Evolutionary conservation across 2,113 vertebrate genomes (phyloP), one percentile per base, ranked within the genome.

Genomic region (Myodes glareolus): DNA sequence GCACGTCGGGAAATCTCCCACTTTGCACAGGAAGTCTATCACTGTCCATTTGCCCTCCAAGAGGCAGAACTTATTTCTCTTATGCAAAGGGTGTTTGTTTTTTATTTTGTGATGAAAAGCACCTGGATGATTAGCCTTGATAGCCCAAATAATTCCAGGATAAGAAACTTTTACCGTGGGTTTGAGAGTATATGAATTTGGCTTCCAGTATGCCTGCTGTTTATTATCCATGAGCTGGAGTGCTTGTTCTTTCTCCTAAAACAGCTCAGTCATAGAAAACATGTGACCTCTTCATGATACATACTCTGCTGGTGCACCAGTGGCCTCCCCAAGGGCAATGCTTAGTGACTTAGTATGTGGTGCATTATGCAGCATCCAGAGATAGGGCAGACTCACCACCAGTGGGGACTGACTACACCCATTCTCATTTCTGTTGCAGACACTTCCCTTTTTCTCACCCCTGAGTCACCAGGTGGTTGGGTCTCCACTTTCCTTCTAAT

Each of bases 381-480:
- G 31, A 36, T 25, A 25, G 3, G 50, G 7, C 3, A 2, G 5
- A 21, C 7, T 50, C 3, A 52, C 10, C 19, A 68, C 25, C 25
- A 29, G 1, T 11, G 50, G 1, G 23, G 42, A 67, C 31, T 27
- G 90, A 47, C 42, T 23, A 25, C 31, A 61, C n/a, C 73, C 72
- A 31, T 4, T 90, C 36, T 65, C 29, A 45, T 33, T 76, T 11
- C 5, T 77, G 1, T 52, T 90, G 68, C 23, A 81, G 91, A 52
- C 86, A 47, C 16, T 78, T 90, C 42, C 10, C 75, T 82, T 95
- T 45, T 23, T 81, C 63, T 96, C 52, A 95, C 21, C 73, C 19
- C 5, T 70, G 82, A 50, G 10, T 88, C 50, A 68, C n/a, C 21
- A 75, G 16, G 3, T 36, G 25, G 33, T 2, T 80, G 23, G 12